phyloP scores from a whole-genome alignment of 2,113 vertebrate genomes.

The Empidonax alnorum region DNA sequence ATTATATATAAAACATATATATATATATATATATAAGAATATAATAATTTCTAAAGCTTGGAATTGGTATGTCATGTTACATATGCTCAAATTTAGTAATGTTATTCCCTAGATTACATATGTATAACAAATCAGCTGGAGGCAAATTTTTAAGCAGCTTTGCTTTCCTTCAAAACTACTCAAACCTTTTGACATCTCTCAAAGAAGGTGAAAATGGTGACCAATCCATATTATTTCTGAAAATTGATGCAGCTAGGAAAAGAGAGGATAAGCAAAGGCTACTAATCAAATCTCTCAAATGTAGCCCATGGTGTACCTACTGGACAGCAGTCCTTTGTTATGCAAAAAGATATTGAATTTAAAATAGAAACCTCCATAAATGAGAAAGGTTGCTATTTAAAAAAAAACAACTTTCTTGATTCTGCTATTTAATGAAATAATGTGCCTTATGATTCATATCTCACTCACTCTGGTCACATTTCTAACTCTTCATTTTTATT shows the following conservation, averaged over 20 bases:
- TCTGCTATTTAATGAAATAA: not conserved
- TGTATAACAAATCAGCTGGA: not conserved
- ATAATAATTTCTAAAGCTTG: not conserved
- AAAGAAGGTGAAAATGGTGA: not conserved
- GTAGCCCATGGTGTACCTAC: fast-evolving
- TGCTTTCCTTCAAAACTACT: not conserved
- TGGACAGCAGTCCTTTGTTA: not conserved
- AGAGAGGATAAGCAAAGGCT: not conserved
- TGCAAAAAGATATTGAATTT: not conserved
- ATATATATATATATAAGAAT: not conserved
- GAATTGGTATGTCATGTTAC: not conserved
- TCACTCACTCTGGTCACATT: not conserved
- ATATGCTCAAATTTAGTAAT: not conserved
- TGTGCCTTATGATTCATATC: not conserved
- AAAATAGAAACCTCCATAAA: not conserved
- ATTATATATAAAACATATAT: not conserved
- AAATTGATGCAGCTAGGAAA: not conserved
- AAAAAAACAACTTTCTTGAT: not conserved
- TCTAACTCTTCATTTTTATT: constrained; percentile 10
- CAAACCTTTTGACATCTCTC: not conserved
- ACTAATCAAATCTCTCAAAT: not conserved
- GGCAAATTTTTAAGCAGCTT: not conserved
- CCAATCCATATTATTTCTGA: not conserved
- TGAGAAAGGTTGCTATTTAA: not conserved
- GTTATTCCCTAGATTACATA: not conserved